Evolutionary conservation across 2,797 vertebrate genomes (phyloP).

Genomic region (Rhadinocentrus ornatus): DNA sequence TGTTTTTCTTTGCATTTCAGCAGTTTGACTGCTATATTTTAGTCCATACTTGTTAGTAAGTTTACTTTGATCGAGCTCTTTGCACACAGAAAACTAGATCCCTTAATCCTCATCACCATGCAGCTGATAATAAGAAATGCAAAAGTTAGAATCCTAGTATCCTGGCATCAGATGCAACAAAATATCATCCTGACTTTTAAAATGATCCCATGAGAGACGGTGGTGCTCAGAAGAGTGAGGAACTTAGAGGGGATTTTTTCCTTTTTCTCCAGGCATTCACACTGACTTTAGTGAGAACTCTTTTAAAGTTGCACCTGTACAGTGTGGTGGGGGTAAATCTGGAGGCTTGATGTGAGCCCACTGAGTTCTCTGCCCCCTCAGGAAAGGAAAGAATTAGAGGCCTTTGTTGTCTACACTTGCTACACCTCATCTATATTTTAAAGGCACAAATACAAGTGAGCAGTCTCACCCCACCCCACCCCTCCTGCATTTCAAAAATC

Average conservation of each 20-base stretch:
- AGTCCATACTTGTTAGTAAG: not conserved
- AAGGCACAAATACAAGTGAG: slow-evolving; percentile 54
- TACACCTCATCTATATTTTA: slow-evolving; percentile 75
- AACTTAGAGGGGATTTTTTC: slow-evolving; percentile 28
- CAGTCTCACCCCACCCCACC: slow-evolving; percentile 13
- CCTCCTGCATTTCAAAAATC: slow-evolving; percentile 20
- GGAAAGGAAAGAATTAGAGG: slow-evolving; percentile 72
- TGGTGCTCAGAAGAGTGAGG: slow-evolving; percentile 34
- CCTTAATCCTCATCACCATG: slow-evolving; percentile 15
- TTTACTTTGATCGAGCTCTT: slow-evolving; percentile 20
- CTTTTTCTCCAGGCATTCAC: slow-evolving; percentile 48
- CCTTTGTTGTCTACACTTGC: slow-evolving; percentile 75
- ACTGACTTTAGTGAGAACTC: slow-evolving; percentile 42
- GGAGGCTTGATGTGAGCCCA: slow-evolving; percentile 72
- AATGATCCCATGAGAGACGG: slow-evolving; percentile 45
- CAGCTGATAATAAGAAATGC: not conserved
- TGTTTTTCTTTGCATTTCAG: not conserved
- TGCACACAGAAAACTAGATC: slow-evolving; percentile 8
- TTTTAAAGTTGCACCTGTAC: slow-evolving; percentile 78
- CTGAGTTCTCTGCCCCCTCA: slow-evolving; percentile 54
- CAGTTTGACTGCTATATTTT: slow-evolving; percentile 4
- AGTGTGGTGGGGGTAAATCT: slow-evolving; percentile 50
- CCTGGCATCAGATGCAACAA: slow-evolving; percentile 54
- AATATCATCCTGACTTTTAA: slow-evolving; percentile 36
- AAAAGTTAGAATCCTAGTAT: slow-evolving; percentile 27